Percentiles rank a stretch among this genome's conserved stretches.
Evolutionary conservation across 1,140 invertebrate species (phyloP).

Genomic region (Ooceraea biroi): DNA sequence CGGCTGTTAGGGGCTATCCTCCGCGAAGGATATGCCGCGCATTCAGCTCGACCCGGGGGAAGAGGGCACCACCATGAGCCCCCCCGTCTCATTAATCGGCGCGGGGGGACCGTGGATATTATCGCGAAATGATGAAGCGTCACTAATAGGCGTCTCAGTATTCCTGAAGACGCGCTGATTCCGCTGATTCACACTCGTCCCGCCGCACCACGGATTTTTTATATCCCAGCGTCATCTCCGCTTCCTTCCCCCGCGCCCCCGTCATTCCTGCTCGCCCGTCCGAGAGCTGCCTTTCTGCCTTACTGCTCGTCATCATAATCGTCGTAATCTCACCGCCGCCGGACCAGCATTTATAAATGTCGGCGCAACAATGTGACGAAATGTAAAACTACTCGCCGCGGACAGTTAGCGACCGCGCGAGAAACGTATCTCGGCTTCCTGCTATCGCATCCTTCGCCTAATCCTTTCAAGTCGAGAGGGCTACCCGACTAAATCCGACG

Average conservation of each 20-base stretch:
- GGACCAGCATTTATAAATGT: constrained; percentile 63
- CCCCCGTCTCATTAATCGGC: constrained; percentile 37
- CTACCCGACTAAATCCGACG: constrained; percentile 42
- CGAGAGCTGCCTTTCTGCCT: constrained; percentile 15
- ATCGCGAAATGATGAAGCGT: constrained; percentile 62
- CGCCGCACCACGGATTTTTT: constrained; percentile 23
- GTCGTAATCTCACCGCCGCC: constrained; percentile 35
- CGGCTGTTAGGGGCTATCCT: constrained; percentile 32
- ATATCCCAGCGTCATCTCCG: constrained; percentile 37
- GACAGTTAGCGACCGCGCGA: constrained; percentile 4
- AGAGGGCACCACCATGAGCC: background rate
- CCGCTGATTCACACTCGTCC: constrained; percentile 55
- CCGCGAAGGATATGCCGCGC: constrained; percentile 21
- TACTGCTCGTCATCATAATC: constrained; percentile 48
- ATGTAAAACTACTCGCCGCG: constrained; percentile 51
- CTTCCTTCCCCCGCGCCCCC: constrained; percentile 15
- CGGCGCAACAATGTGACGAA: constrained; percentile 60
- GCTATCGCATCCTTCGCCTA: constrained; percentile 58
- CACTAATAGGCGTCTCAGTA: constrained; percentile 55
- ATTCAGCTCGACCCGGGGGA: constrained; percentile 35
- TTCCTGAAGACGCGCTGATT: constrained; percentile 59
- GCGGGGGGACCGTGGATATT: constrained; percentile 41
- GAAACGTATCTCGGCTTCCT: constrained; percentile 42
- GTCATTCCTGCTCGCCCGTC: background rate
- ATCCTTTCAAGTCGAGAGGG: constrained; percentile 60